These are phyloP conservation scores for Panurus biarmicus DNA, from an alignment of 2,113 vertebrate genomes.

Conservation along the genomic window DNA sequence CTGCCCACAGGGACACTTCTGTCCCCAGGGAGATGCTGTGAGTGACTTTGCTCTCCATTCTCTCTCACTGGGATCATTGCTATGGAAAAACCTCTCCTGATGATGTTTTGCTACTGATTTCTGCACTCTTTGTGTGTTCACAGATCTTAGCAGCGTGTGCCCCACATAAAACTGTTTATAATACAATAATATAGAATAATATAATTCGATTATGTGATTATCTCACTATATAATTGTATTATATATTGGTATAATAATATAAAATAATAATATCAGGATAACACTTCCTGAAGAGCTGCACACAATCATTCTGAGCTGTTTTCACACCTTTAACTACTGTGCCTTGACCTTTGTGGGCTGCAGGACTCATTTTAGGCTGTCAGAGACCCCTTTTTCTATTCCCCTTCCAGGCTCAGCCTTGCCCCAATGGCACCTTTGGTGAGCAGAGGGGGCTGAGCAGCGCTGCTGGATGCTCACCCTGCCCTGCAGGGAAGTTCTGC, in stretches of 20 bases:
- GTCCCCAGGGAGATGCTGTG: constrained; percentile 75
- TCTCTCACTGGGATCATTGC: not conserved
- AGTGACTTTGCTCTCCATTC: constrained; percentile 9
- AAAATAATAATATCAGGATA: too few relatives aligned
- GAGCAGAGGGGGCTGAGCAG: constrained; percentile 72
- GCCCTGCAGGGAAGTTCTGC: constrained; percentile 80
- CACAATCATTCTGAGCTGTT: too few relatives aligned
- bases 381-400: not conserved
- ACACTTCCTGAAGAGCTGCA: rapidly evolving
- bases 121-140: not conserved
- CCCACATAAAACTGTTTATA: not conserved
- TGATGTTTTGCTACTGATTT: not conserved
- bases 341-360: not conserved
- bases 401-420: constrained; percentile 69
- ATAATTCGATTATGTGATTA: too few relatives aligned
- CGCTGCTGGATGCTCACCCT: constrained; percentile 69
- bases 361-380: not conserved
- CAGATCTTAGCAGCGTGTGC: not conserved
- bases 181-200: not conserved
- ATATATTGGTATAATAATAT: too few relatives aligned
- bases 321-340: not conserved
- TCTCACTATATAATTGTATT: too few relatives aligned
- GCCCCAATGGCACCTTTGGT: constrained; percentile 83
- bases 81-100: not conserved
- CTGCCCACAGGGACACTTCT: constrained; percentile 84